These are phyloP conservation scores for Cottoperca gobio DNA, from an alignment of 2,797 vertebrate genomes.

Conservation along the genomic window DNA sequence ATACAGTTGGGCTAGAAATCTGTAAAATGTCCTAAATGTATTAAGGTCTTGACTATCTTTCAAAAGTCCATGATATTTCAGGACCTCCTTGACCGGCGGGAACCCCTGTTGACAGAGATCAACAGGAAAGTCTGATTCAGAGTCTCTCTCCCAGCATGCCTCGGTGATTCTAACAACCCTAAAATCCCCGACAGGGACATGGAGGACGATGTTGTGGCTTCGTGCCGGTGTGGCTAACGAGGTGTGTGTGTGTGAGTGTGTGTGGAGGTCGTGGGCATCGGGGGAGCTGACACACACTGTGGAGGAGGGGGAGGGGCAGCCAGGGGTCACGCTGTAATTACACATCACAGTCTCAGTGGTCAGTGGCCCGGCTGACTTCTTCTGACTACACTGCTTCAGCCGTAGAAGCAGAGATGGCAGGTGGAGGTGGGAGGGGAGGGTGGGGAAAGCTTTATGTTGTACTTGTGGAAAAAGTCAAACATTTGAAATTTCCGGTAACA, in stretches of 20 bases:
- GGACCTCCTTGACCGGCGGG: slow-evolving; percentile 49
- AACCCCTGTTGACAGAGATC: slow-evolving; percentile 64
- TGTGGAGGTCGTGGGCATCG: slow-evolving; percentile 40
- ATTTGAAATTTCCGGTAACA: neutral
- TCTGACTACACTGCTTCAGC: slow-evolving; percentile 51
- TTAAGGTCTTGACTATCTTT: slow-evolving; percentile 29
- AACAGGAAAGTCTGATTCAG: slow-evolving; percentile 56
- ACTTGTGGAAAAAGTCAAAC: slow-evolving; percentile 8
- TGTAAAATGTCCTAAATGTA: neutral
- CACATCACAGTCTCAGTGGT: slow-evolving; percentile 79
- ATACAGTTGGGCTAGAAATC: neutral
- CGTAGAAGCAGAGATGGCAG: slow-evolving; percentile 32
- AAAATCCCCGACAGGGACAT: slow-evolving; percentile 57
- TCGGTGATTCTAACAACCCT: slow-evolving; percentile 60
- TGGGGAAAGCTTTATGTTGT: neutral
- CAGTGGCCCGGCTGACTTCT: slow-evolving; percentile 61
- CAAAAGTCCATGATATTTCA: slow-evolving; percentile 52
- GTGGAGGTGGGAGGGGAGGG: slow-evolving; percentile 9
- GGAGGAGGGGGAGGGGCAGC: slow-evolving; percentile 59
- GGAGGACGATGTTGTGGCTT: slow-evolving; percentile 47
- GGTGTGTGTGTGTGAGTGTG: slow-evolving; percentile 47
- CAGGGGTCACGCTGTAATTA: slow-evolving; percentile 81
- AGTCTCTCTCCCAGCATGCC: slow-evolving; percentile 65
- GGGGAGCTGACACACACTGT: slow-evolving; percentile 66
- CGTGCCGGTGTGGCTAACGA: slow-evolving; percentile 74